Conservation (phyloP, 2,888 invertebrate species). For the Heliconius aoede region DNA sequence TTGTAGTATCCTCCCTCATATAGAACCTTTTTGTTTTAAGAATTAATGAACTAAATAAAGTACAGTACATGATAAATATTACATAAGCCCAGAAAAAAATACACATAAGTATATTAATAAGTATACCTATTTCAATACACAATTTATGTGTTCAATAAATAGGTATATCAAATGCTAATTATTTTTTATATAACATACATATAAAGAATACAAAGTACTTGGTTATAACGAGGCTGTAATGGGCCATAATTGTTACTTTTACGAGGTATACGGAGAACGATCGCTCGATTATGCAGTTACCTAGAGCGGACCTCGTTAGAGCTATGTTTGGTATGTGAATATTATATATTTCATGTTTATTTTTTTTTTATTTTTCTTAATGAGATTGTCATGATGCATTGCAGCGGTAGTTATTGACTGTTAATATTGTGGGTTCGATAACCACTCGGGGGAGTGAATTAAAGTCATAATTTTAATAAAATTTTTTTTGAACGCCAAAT, state of each 20-base stretch:
- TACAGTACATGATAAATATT: too few species aligned
- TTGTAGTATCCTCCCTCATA: too few species aligned
- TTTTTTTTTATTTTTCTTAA: too few species aligned
- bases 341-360: neutral
- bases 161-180: neutral
- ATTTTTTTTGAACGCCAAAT: too few species aligned
- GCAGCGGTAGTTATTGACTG: too few species aligned
- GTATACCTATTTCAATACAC: too few species aligned
- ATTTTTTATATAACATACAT: slow-evolving; percentile 13
- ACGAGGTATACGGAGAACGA: slow-evolving; percentile 35
- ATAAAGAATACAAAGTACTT: slow-evolving; percentile 13
- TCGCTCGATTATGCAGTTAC: slow-evolving; percentile 32
- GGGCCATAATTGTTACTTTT: slow-evolving; percentile 39
- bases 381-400: too few species aligned
- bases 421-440: neutral
- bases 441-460: neutral
- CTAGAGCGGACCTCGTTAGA: neutral
- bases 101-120: too few species aligned
- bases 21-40: too few species aligned
- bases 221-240: slow-evolving; percentile 34
- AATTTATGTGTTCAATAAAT: neutral
- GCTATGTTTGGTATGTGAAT: neutral
- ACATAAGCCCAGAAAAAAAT: too few species aligned
- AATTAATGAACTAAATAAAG: too few species aligned
- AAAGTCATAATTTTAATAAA: too few species aligned